Evolutionary conservation across 2,797 vertebrate species (phyloP), one percentile per base, ranked within the genome.

Genomic region (Rachycentron canadum): DNA sequence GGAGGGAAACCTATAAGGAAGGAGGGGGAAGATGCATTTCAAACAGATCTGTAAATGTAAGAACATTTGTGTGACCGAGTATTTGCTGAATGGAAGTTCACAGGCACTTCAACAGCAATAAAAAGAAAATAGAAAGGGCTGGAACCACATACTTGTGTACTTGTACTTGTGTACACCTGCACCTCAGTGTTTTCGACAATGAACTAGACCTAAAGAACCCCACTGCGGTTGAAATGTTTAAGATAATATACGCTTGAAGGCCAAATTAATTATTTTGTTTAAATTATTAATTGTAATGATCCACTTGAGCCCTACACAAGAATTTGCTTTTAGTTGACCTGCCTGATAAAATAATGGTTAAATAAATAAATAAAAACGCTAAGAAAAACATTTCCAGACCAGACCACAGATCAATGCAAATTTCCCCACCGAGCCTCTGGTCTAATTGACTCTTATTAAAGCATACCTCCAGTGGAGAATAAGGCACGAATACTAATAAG

Each of bases 1-100:
- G 95, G 96, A 25, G 96, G 96, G 59, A 94, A 95, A 53, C 87
- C 97, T 97, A 81, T 34, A 47, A 63, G 60, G 69, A 47, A 25
- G 63, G 6, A 7, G 3, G 11, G 5, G 9, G 38, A 36, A 26
- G 32, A 62, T 55, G 75, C 71, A 80, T 83, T 84, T 84, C 60
- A 86, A 73, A 86, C 75, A 84, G 62, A 69, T 86, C 34, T 34
- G 66, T 45, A 9, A 75, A 60, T n/a, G 77, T 81, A 66, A 78
- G 68, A 83, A 88, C 72, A 81, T 79, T 76, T 66, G 55, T 81
- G 59, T 61, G 72, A 79, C 69, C 23, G 0, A 62, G 73, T 53
- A 69, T 59, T 79, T 69, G 68, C 47, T 56, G 38, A 63, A 77
- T 61, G 41, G 73, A 84, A 79, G 67, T 70, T 78, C 28, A 82